Base-by-base conservation (phyloP, 2,888 invertebrate species). In the Imbricaverruca yamaguchii region DNA sequence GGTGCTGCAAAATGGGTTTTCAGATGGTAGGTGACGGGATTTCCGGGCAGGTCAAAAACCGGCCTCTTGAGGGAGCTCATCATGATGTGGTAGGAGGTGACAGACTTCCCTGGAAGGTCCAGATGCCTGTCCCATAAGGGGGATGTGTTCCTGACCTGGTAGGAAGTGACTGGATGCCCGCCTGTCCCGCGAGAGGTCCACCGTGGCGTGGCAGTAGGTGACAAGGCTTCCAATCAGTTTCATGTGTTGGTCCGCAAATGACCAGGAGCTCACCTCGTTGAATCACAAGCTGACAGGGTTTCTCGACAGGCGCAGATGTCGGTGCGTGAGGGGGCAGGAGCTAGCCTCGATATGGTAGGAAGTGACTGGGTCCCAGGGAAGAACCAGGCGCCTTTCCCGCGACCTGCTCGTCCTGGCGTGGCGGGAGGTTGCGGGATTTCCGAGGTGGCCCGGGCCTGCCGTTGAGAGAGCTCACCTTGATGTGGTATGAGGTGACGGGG, bases 11-110 rank as follows among this genome's bases (percentile, higher is more conserved):
- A 39, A 39, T 39, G 1, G 39, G 39, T 4, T 39, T 93, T 94
- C 91, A 93, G 91, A 88, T 96, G 95, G 88, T 96, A 96, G 25
- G 93, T 93, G 83, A 97, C 94, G 0, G 96, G 96, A 86, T 95
- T 94, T 0, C 94, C 89, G 18, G 83, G 82, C 65, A 84, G 82
- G 86, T 97, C 96, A 84, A 97, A 89, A 39, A 39, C 39, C 39
- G 39, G 39, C 4, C 39, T 39, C 39, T 39, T 39, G 39, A 39
- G 39, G 39, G 39, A 39, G 39, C 39, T 39, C 18, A 13, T 61
- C 13, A 15, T 61, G 59, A 61, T 12, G 59, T 61, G 59, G 59
- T 61, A 61, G 59, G 59, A 61, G 13, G 59, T 13, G 59, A 13
- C 59, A 4, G 15, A 18, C 15, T 8, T 61, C 15, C 15, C 59